Evolutionary conservation across 2,888 invertebrate species (phyloP), one percentile per base, ranked within the genome.

Genomic region (Synanthedon tipuliformis): DNA sequence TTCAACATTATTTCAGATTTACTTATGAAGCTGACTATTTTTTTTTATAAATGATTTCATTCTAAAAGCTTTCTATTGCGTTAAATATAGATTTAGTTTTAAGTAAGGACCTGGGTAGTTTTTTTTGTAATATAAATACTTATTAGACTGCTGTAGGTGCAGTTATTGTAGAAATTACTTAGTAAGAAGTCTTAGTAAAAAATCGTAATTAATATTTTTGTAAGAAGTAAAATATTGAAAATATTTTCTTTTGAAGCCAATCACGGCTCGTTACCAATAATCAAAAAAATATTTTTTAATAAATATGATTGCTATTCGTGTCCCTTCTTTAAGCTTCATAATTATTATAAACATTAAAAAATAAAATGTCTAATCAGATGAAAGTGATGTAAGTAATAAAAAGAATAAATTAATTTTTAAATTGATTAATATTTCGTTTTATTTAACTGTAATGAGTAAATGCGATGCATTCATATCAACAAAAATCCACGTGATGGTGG

Each of bases 91-190:
- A 11, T 54, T 54, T 55, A 57, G 52, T 52, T 50, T 57, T 56
- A 54, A 50, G 45, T 57, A 61, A 60, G 62, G 62, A 62, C 59
- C 55, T 61, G 65, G 62, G 45, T 49, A 18, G 49, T 13, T 45
- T 45, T 49, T 16, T 49, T 15, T 18, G 18, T 49, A 34, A 34
- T 34, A 34, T 34, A 34, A 23, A 23, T 34, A 34, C 34, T 34
- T 34, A 34, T 34, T 34, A 34, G 34, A 34, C 34, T 34, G 10
- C 34, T 34, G 8, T 34, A 34, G 34, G 34, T 34, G 34, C 34
- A 34, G 34, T 34, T 5, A 1, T 34, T 34, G 34, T 34, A 34
- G 7, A 34, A 34, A 34, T 34, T 34, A 34, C 7, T 10, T 34
- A 34, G 34, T 34, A 10, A 34, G 23, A 34, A 34, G 7, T 34